A percentile compares a stretch with the other conserved stretches of the same genome.
Evolutionary conservation across 1,140 invertebrate species (phyloP).

Genomic region (Magallana gigas): DNA sequence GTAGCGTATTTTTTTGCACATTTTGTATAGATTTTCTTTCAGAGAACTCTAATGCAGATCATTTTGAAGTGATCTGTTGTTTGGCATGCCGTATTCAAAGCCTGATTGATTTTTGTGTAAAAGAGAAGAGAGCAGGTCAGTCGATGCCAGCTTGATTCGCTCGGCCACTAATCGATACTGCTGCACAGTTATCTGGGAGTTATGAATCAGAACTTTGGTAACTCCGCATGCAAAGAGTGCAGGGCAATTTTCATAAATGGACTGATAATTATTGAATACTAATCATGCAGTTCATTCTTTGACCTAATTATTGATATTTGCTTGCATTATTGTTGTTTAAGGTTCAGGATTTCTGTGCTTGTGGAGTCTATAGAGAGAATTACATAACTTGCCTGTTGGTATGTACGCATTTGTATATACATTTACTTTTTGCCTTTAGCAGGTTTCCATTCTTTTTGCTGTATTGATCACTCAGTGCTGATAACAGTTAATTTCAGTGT

Average conservation of each 20-base stretch:
- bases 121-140: constrained; percentile 22
- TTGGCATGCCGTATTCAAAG: constrained; percentile 5
- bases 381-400: not conserved
- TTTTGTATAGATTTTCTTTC: not conserved
- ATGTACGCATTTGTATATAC: not conserved
- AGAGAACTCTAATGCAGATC: not conserved
- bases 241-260: not conserved
- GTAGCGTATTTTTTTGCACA: not conserved
- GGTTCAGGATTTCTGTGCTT: not conserved
- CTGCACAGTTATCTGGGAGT: not conserved
- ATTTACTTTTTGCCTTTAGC: not conserved
- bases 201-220: constrained; percentile 5
- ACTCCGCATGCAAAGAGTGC: not conserved
- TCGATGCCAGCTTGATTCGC: not conserved
- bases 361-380: not conserved
- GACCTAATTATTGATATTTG: no score
- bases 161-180: not conserved
- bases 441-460: not conserved
- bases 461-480: not conserved
- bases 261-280: no score
- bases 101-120: constrained; percentile 6
- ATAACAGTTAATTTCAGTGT: not conserved
- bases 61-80: constrained; percentile 23
- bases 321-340: not conserved
- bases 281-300: no score